Percentiles rank a stretch among this genome's conserved stretches.
phyloP scores from a whole-genome alignment of 2,113 vertebrate genomes.

The Mus musculus region GRCm39 chr14:61135001-61135500 shows the following conservation, averaged over 20 bases:
- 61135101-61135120: background rate
- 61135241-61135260: background rate
- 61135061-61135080: no score
- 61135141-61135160: background rate
- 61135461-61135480: background rate
- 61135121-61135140: background rate
- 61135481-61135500: constrained; percentile 1
- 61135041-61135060: background rate
- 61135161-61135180: background rate
- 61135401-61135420: background rate
- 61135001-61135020: background rate
- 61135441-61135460: background rate
- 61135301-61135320: background rate
- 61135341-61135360: background rate
- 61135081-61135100: background rate
- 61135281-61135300: background rate
- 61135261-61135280: background rate
- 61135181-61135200: background rate
- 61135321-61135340: background rate
- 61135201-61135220: no score
- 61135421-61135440: background rate
- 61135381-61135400: background rate
- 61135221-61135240: background rate
- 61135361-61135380: background rate
- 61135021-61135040: background rate